These are phyloP conservation scores for Chiridota heheva DNA, from an alignment of 35 echinoderm and acorn worm genomes.

Conservation along the genomic window DNA sequence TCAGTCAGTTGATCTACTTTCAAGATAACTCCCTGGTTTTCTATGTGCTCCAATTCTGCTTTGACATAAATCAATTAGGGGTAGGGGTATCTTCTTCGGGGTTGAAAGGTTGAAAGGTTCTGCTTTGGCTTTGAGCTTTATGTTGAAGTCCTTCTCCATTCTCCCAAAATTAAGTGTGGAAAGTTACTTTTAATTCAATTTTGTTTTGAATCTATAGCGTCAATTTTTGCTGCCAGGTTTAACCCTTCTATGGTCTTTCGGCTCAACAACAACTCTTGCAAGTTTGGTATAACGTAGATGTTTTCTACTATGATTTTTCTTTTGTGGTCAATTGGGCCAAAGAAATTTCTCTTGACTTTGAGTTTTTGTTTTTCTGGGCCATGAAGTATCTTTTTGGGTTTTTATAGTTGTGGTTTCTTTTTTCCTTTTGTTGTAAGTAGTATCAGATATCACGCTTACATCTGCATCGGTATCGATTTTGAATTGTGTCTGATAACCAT, in stretches of 20 bases:
- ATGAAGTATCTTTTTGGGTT: background rate
- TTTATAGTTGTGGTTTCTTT: background rate
- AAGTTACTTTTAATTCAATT: background rate
- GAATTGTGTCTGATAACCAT: background rate
- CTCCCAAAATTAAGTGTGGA: too few relatives aligned
- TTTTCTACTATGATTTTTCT: background rate
- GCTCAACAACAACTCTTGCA: conserved; percentile 6
- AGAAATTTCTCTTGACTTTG: conserved; percentile 5
- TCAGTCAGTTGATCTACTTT: conserved; percentile 35
- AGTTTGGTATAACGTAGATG: conserved; percentile 20
- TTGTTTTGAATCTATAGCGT: background rate
- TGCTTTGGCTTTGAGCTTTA: too few relatives aligned
- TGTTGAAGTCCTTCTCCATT: too few relatives aligned
- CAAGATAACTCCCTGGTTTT: conserved; percentile 5
- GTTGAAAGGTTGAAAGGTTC: background rate
- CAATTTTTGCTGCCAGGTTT: background rate
- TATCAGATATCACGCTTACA: background rate
- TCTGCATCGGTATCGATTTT: conserved; percentile 35
- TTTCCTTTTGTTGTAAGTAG: background rate
- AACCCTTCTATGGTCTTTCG: conserved; percentile 2
- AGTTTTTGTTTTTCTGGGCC: background rate
- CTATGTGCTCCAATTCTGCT: conserved; percentile 9
- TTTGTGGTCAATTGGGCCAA: background rate
- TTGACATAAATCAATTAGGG: conserved; percentile 7
- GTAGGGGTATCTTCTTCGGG: background rate